Base-by-base conservation (phyloP, 2,797 vertebrate species). In the Ibycter americanus region DNA sequence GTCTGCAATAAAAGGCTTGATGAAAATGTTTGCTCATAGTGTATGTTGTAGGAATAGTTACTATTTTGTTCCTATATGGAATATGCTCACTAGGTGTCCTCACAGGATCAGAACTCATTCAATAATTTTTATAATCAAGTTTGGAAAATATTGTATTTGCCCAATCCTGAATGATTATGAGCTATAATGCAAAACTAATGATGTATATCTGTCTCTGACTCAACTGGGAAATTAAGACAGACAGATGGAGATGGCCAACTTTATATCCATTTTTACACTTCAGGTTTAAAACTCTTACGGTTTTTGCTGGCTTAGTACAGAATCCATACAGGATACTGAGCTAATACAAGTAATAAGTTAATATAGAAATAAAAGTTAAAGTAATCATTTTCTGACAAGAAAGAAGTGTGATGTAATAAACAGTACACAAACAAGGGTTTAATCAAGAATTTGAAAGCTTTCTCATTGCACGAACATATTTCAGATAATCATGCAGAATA, bases 21-120 rank as follows among this genome's bases (percentile, higher is more conserved):
- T 74, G 40, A 78, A 80, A 82, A 68, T 82, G 1, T 49, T 63
- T 67, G 9, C n/a, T 81, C 18, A 15, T 51, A 8, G 0, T 55
- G 8, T 26, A 6, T 23, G 5, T 44, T 52, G 29, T 38, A 79
- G 42, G 32, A 93, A 34, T 15, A 12, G 20, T 89, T 82, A 44
- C 38, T 76, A 1, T 34, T 84, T 90, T 68, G 7, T 54, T 89
- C 88, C 61, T 66, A 1, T 36, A 83, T 19, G 36, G 49, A 59
- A 78, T 66, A n/a, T 95, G 81, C 82, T 95, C 96, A 91, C 94
- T 97, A 97, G 97, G 51, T 96, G 96, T 96, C 95, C 96, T 95
- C 96, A 67, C 44, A 96, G 96, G 91, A 96, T 87, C 93, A 97
- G 66, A 84, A 61, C 87, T 96, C 56, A 42, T 11, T 9, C 31